phyloP scores from a whole-genome alignment of 1,140 invertebrate genomes.

The Lanistes nyassanus region DNA sequence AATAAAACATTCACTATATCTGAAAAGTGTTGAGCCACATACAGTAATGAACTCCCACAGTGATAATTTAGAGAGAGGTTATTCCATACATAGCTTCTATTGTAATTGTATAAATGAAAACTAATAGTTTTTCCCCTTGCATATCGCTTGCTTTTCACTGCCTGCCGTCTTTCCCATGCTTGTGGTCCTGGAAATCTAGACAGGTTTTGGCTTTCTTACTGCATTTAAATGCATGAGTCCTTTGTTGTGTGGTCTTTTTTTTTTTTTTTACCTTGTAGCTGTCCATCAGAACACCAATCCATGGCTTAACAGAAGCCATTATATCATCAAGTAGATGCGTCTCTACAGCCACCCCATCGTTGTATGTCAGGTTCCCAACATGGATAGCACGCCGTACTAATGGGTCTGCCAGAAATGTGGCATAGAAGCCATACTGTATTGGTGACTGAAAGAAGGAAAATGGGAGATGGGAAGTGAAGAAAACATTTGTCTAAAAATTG shows the following conservation, averaged over 20 bases:
- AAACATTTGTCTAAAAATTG: not conserved
- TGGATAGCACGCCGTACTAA: slow-evolving; percentile 79
- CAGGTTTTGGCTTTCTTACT: too few relatives aligned
- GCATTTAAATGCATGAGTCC: too few relatives aligned
- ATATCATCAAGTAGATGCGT: slow-evolving; percentile 79
- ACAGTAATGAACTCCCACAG: too few relatives aligned
- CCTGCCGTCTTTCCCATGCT: too few relatives aligned
- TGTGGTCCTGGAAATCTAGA: too few relatives aligned
- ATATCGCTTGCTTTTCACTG: too few relatives aligned
- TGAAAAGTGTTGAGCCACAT: too few relatives aligned
- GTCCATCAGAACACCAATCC: slow-evolving; percentile 76
- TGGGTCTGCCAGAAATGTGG: slow-evolving; percentile 63
- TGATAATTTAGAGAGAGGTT: too few relatives aligned
- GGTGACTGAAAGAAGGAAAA: slow-evolving; percentile 61
- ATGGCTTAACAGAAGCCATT: slow-evolving; percentile 83
- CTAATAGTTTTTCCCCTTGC: too few relatives aligned
- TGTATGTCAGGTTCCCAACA: slow-evolving; percentile 81
- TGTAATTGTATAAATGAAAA: too few relatives aligned
- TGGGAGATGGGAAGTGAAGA: not conserved
- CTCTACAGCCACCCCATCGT: slow-evolving; percentile 70
- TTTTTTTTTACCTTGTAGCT: slow-evolving; percentile 73
- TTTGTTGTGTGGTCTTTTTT: slow-evolving; percentile 19
- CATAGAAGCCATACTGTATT: slow-evolving; percentile 64
- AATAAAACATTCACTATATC: too few relatives aligned
- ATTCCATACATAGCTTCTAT: too few relatives aligned